phyloP scores from a whole-genome alignment of 2,888 invertebrate genomes.

The Ormyrus labotus region DNA sequence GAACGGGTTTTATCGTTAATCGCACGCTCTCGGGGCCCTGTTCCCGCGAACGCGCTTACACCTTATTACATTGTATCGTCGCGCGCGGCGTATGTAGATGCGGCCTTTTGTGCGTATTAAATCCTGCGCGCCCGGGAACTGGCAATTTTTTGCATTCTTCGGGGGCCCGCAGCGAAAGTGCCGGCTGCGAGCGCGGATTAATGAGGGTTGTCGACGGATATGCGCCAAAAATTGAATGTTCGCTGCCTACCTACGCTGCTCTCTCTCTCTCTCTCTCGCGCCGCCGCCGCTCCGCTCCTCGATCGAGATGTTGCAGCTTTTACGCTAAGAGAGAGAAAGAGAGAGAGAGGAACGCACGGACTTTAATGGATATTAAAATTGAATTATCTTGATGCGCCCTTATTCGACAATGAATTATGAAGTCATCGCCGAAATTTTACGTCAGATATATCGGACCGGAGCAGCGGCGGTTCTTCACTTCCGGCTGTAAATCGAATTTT shows the following conservation, averaged over 20 bases:
- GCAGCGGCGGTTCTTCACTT: no score
- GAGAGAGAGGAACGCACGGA: no score
- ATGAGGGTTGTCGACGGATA: background rate
- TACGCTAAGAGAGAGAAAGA: no score
- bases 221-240: background rate
- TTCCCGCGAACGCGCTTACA: conserved; percentile 2
- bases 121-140: conserved; percentile 1
- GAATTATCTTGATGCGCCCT: no score
- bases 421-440: no score
- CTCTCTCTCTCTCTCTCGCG: background rate
- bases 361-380: no score
- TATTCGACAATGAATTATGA: no score
- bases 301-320: no score
- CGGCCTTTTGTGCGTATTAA: background rate
- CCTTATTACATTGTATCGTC: conserved; percentile 21
- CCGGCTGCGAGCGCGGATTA: background rate
- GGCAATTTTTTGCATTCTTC: conserved; percentile 28
- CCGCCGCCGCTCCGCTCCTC: no score
- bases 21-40: background rate
- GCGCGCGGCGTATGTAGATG: background rate
- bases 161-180: conserved; percentile 11
- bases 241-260: no score
- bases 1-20: conserved; percentile 35
- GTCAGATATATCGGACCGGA: no score
- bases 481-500: no score